Conservation (phyloP, 1,140 invertebrate species). For the Drosophila elegans region DNA sequence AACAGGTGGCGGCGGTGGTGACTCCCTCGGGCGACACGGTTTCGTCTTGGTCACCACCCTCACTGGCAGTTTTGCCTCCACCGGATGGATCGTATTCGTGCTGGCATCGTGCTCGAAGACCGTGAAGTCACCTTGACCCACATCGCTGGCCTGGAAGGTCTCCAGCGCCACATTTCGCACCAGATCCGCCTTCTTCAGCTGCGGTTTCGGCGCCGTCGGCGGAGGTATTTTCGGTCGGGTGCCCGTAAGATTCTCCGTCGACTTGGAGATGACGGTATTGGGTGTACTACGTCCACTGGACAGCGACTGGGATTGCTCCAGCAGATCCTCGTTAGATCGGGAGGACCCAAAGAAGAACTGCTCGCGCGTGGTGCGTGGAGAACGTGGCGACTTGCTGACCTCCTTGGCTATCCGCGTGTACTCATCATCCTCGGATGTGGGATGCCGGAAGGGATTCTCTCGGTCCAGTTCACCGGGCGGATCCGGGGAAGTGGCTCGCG, state of each 20-base stretch:
- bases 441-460: slow-evolving; percentile 80
- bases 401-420: slow-evolving; percentile 77
- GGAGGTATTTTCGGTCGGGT: slow-evolving; percentile 71
- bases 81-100: slow-evolving; percentile 77
- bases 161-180: slow-evolving; percentile 77
- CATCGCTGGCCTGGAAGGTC: slow-evolving; percentile 75
- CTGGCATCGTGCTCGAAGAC: slow-evolving; percentile 80
- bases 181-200: slow-evolving; percentile 79
- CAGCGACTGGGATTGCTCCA: slow-evolving; percentile 69
- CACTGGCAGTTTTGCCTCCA: slow-evolving; percentile 62
- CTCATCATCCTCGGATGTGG: slow-evolving; percentile 56
- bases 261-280: slow-evolving; percentile 68
- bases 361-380: slow-evolving; percentile 56
- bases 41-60: slow-evolving; percentile 34
- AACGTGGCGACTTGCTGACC: slow-evolving; percentile 68
- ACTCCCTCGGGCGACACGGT: slow-evolving; percentile 61
- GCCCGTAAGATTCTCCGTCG: slow-evolving; percentile 74
- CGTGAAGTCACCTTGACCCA: slow-evolving; percentile 80
- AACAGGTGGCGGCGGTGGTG: slow-evolving; percentile 79
- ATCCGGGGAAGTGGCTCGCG: slow-evolving; percentile 67
- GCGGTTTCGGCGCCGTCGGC: slow-evolving; percentile 75
- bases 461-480: slow-evolving; percentile 69
- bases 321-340: slow-evolving; percentile 75
- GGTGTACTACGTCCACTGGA: slow-evolving; percentile 75
- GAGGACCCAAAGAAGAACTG: slow-evolving; percentile 75